A percentile compares a stretch with the other conserved stretches of the same genome.
Evolutionary conservation across 53 echinoderm and acorn worm species (phyloP).

Genomic region (Apostichopus leukothele): DNA sequence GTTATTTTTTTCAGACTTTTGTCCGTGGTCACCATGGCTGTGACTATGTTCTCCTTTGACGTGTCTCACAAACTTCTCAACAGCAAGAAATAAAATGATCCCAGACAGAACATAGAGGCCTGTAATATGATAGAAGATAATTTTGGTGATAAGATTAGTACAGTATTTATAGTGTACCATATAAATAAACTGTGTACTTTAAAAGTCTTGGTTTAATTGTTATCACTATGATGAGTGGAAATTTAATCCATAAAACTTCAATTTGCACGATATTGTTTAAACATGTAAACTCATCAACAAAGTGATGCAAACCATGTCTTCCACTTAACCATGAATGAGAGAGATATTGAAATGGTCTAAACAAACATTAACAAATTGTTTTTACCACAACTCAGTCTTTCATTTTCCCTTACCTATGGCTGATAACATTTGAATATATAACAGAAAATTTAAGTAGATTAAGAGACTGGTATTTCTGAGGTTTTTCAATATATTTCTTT

Average conservation of each 20-base stretch:
- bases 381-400: no score
- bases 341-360: no score
- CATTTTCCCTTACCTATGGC: no score
- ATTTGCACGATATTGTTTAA: not conserved
- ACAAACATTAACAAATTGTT: no score
- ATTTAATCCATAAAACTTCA: not conserved
- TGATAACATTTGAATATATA: no score
- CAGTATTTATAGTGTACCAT: not conserved
- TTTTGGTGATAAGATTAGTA: not conserved
- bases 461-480: no score
- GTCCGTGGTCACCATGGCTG: constrained; percentile 52
- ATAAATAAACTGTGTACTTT: not conserved
- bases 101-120: constrained; percentile 89
- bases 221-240: not conserved
- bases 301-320: no score
- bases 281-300: not conserved
- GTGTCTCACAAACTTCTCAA: constrained; percentile 83
- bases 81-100: constrained; percentile 81
- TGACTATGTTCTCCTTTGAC: constrained; percentile 85
- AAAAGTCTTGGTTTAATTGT: not conserved
- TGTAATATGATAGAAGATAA: constrained; percentile 25
- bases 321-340: no score
- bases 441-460: no score
- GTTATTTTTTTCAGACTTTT: constrained; percentile 45
- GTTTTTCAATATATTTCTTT: no score